Evolutionary conservation across 2,113 vertebrate genomes (phyloP), one percentile per base, ranked within the genome.

Genomic region (Hylia prasina): DNA sequence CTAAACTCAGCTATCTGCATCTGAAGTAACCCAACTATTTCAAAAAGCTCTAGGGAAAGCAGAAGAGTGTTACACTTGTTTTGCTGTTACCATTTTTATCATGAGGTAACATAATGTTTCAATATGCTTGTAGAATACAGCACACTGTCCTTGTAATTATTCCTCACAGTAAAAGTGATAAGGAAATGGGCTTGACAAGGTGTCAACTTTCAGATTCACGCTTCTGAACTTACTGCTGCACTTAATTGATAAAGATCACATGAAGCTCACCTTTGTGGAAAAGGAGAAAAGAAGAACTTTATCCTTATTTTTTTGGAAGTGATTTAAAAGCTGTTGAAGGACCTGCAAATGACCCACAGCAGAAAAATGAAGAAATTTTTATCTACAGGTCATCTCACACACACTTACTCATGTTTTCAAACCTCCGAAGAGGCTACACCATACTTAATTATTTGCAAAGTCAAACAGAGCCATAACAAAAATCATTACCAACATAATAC

Each of bases 241-340:
- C 56, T 51, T 44, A 96, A 71, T 4, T 19, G 19, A 69, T 10
- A 84, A 27, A 89, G 48, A 80, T 51, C 58, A 87, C 21, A 96
- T 4, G 4, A 35, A 82, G 75, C 98, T 98, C 94, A 99, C 99
- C 99, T 99, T 99, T 48, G 99, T 99, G 23, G 99, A 99, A 91
- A 99, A 98, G 44, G 99, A 99, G 94, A 99, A 99, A 89, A 99
- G 97, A 45, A 99, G 99, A 76, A 99, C 95, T 98, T 99, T 99
- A 96, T 99, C 98, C 78, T 97, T 99, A 95, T 97, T 99, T 96
- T 97, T 98, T 88, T 75, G 96, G 92, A 98, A 99, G 94, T 99
- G 98, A 96, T 98, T 98, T 88, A 99, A 97, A 94, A 99, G 98
- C 87, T 98, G 99, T 86, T 99, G 98, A 97, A 99, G 98, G 81